Evolutionary conservation across 1,140 invertebrate species (phyloP).

Genomic region (Temnothorax nylanderi): DNA sequence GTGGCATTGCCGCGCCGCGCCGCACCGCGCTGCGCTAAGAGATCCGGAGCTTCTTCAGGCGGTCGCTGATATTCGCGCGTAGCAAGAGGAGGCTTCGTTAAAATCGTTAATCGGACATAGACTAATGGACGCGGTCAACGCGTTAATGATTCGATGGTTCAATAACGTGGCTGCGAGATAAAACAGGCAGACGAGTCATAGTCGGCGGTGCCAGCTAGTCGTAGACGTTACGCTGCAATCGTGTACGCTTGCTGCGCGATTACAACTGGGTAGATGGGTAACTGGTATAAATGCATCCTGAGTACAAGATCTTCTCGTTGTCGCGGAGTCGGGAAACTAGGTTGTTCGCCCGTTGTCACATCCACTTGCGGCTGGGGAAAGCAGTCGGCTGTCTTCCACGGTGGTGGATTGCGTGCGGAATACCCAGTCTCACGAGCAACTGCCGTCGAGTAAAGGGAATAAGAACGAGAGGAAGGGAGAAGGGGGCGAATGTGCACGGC

Average conservation of each 20-base stretch:
- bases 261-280: not conserved
- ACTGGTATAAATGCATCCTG: slow-evolving; percentile 6
- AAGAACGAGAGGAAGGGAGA: not conserved
- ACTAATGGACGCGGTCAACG: slow-evolving; percentile 73
- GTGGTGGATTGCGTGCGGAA: slow-evolving; percentile 70
- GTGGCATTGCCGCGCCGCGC: slow-evolving; percentile 29
- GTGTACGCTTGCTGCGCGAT: not conserved
- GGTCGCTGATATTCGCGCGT: slow-evolving; percentile 70
- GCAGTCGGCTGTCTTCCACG: slow-evolving; percentile 12
- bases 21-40: not conserved
- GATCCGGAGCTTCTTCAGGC: not conserved
- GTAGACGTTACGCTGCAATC: not conserved
- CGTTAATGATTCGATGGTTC: slow-evolving; percentile 69
- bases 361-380: slow-evolving; percentile 1
- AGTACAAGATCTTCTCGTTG: not conserved
- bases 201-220: not conserved
- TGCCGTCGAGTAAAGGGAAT: not conserved
- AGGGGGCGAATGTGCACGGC: slow-evolving; percentile 49
- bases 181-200: slow-evolving; percentile 50
- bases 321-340: slow-evolving; percentile 36
- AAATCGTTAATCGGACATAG: slow-evolving; percentile 63
- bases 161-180: not conserved
- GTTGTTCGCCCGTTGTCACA: slow-evolving; percentile 25
- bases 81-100: slow-evolving; percentile 76
- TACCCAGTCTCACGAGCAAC: slow-evolving; percentile 21